phyloP scores from a whole-genome alignment of 2,888 invertebrate genomes.

The Troides oblongomaculatus region DNA sequence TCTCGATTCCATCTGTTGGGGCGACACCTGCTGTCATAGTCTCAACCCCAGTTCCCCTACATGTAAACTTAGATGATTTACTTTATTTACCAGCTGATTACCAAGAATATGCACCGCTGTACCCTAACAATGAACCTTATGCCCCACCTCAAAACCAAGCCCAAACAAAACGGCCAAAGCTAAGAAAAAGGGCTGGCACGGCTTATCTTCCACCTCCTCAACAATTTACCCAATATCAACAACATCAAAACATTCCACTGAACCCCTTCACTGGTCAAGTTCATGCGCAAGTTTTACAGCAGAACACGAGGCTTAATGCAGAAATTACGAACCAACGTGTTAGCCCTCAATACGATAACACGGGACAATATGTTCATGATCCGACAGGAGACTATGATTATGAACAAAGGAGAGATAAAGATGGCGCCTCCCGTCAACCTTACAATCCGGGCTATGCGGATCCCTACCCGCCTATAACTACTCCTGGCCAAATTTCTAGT shows the following conservation, averaged over 20 bases:
- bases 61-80: constrained; percentile 64
- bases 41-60: constrained; percentile 57
- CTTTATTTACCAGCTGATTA: constrained; percentile 64
- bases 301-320: constrained; percentile 64
- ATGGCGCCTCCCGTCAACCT: constrained; percentile 44
- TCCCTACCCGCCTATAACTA: constrained; percentile 58
- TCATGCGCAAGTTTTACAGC: constrained; percentile 67
- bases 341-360: constrained; percentile 62
- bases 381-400: constrained; percentile 74
- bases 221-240: constrained; percentile 68
- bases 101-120: constrained; percentile 50
- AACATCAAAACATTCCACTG: constrained; percentile 56
- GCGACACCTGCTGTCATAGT: constrained; percentile 59
- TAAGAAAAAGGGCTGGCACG: constrained; percentile 71
- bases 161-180: constrained; percentile 56
- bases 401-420: constrained; percentile 61
- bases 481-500: constrained; percentile 63
- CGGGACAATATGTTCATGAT: constrained; percentile 71
- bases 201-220: constrained; percentile 70
- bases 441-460: constrained; percentile 67
- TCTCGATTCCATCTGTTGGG: constrained; percentile 59
- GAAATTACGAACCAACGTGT: constrained; percentile 66
- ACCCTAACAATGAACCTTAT: constrained; percentile 55
- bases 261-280: constrained; percentile 63
- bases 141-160: constrained; percentile 52